Conservation (phyloP, 2,888 invertebrate genomes). For the Bembecia ichneumoniformis region DNA sequence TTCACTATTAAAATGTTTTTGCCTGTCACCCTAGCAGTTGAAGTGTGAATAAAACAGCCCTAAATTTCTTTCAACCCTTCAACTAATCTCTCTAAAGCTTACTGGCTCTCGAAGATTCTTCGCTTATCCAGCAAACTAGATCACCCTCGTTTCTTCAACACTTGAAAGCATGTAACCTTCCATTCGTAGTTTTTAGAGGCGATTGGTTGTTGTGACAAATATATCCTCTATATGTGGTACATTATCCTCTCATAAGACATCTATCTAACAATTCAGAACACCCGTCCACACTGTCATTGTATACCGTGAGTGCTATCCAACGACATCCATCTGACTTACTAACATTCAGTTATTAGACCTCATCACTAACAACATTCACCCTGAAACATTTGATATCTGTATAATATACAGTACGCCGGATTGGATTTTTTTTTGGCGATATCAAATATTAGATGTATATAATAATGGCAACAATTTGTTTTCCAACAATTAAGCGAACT, state of each 20-base stretch:
- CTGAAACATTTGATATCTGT: conserved; percentile 19
- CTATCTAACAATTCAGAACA: conserved; percentile 30
- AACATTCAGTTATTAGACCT: conserved; percentile 30
- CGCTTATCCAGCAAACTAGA: conserved; percentile 29
- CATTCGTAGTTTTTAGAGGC: conserved; percentile 39
- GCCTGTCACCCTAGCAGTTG: conserved; percentile 45
- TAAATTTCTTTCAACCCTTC: conserved; percentile 14
- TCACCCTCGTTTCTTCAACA: conserved; percentile 13
- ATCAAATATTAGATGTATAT: too few relatives aligned
- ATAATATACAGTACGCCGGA: too few relatives aligned
- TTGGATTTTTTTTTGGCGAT: too few relatives aligned
- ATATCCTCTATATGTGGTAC: conserved; percentile 25
- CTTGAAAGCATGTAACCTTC: conserved; percentile 41
- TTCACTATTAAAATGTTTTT: conserved; percentile 39
- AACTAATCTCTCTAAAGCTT: conserved; percentile 29
- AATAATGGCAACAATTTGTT: too few relatives aligned
- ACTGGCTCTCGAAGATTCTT: conserved; percentile 36
- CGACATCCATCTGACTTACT: conserved; percentile 31
- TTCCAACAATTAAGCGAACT: too few relatives aligned
- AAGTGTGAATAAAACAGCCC: conserved; percentile 26
- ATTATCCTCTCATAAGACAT: conserved; percentile 18
- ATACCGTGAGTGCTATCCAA: conserved; percentile 21
- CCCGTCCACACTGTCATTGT: conserved; percentile 37
- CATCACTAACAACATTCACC: conserved; percentile 51
- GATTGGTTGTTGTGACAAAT: conserved; percentile 47